Evolutionary conservation across 2,888 invertebrate species (phyloP).

Genomic region (Seira musarum): DNA sequence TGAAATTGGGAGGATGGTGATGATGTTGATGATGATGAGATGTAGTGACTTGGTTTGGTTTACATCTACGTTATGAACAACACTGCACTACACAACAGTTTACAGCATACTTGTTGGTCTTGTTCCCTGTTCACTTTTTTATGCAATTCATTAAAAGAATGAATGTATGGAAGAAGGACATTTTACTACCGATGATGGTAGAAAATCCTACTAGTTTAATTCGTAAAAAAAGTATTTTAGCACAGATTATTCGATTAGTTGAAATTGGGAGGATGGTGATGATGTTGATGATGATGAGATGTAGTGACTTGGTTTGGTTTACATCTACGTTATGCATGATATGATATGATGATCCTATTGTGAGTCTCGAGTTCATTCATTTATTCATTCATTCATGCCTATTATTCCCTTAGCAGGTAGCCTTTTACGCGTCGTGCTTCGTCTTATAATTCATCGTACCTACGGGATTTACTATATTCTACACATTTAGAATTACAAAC

Average conservation of each 20-base stretch:
- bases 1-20: background rate
- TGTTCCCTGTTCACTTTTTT: background rate
- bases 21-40: too few species aligned
- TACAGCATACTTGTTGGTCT: too few species aligned
- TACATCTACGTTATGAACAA: too few species aligned
- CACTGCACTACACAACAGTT: background rate
- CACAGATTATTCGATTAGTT: background rate
- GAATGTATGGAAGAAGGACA: background rate
- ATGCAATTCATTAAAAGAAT: slow-evolving; percentile 11
- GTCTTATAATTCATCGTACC: background rate
- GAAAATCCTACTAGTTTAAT: background rate
- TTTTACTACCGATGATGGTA: background rate
- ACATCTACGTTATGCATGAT: too few species aligned
- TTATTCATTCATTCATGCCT: background rate
- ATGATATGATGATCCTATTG: background rate
- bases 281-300: too few species aligned
- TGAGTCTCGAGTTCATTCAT: slow-evolving; percentile 16
- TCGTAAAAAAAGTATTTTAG: background rate
- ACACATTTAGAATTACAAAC: slow-evolving; percentile 20
- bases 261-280: background rate
- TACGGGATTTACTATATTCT: background rate
- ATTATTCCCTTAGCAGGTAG: background rate
- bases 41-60: too few species aligned
- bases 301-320: too few species aligned
- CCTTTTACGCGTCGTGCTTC: background rate